Evolutionary conservation across 2,113 vertebrate genomes (phyloP), one percentile per base, ranked within the genome.

Genomic region (Maccullochella peelii): DNA sequence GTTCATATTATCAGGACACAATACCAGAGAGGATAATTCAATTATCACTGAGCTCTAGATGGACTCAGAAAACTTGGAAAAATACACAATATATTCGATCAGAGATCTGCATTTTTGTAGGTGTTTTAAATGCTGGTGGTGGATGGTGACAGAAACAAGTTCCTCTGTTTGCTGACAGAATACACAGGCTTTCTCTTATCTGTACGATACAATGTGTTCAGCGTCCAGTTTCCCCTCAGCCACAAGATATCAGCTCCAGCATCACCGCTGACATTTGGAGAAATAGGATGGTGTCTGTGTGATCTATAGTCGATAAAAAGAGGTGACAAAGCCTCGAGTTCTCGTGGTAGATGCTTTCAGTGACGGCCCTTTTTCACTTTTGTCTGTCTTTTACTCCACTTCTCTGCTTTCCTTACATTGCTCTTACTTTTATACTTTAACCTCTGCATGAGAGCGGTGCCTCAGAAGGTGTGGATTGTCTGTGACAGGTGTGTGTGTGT

Each of bases 211-310:
- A 80, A 85, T 86, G 73, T 84, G 84, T 79, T 79, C 83, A 73
- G 80, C 69, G 18, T 87, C 87, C 77, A 57, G 63, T 66, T 30
- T 6, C 57, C 54, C 42, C 30, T 50, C 23, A 55, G 79, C 88
- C n/a, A 15, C 80, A 55, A 76, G 92, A 94, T 93, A 94, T 87
- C 91, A 84, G 85, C 85, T 74, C 86, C 78, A 85, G 61, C 91
- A 94, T 94, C 92, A 42, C 62, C 44, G 57, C 88, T 95, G 95
- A 93, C 95, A 95, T 96, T 95, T 95, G 80, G 91, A 95, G 85
- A 86, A 94, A 94, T 85, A 70, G 70, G 90, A 81, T 66, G 75
- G 70, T 87, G 89, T 94, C 23, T 2, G 84, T 90, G 90, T 94
- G 76, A 86, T 91, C 93, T 86, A 86, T 86, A 89, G 36, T 66